These are phyloP conservation scores for Pegoplata infirma DNA, from an alignment of 2,888 invertebrate species.

Conservation along the genomic window DNA sequence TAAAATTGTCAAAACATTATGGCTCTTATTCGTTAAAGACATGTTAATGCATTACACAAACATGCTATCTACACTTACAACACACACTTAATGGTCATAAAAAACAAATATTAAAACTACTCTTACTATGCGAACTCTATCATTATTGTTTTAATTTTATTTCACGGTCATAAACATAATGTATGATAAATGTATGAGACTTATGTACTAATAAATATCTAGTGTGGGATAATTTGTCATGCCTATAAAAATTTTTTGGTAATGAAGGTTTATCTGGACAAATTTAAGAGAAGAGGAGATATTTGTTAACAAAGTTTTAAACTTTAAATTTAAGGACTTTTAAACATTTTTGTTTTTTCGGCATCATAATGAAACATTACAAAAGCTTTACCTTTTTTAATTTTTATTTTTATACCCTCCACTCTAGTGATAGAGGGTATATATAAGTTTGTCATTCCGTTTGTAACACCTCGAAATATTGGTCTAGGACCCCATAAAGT, in stretches of 20 bases:
- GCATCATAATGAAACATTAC: too few species aligned
- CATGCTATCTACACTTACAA: not conserved
- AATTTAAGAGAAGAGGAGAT: too few species aligned
- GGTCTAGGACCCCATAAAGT: too few species aligned
- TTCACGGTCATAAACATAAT: conserved; percentile 39
- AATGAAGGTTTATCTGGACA: not conserved
- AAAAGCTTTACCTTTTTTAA: too few species aligned
- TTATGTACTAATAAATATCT: not conserved
- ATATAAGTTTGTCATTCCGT: too few species aligned
- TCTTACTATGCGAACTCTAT: not conserved
- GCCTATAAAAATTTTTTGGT: not conserved
- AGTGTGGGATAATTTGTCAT: not conserved
- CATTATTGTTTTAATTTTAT: conserved; percentile 12
- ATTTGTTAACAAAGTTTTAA: too few species aligned
- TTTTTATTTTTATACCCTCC: too few species aligned
- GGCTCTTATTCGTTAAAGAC: conserved; percentile 16
- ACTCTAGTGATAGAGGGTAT: too few species aligned
- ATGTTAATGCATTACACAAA: conserved; percentile 28
- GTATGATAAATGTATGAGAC: not conserved
- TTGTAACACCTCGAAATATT: too few species aligned
- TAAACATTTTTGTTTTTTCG: too few species aligned
- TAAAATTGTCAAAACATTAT: conserved; percentile 49
- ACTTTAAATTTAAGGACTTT: too few species aligned
- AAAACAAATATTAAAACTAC: too few species aligned
- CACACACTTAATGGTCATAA: not conserved